Base-by-base conservation (phyloP, 2,113 vertebrate genomes). In the Etheostoma spectabile region DNA sequence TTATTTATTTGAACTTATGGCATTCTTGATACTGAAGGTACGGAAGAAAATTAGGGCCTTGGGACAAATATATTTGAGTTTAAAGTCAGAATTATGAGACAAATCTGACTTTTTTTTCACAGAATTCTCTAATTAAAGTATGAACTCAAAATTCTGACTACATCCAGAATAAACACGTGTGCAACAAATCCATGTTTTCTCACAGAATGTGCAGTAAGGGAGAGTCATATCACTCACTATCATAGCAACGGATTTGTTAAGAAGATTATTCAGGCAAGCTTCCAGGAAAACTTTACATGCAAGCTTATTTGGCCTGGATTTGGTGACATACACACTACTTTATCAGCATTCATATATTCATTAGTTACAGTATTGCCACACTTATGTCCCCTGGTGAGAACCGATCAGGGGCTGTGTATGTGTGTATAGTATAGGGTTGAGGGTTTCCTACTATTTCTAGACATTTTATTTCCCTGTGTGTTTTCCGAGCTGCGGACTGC, bases 401-500 rank as follows among this genome's bases (percentile, higher is more conserved):
- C 2, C 0, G 21, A 45, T 63, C 4, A 24, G 46, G 35, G 10
- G 16, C 53, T 45, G 45, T 12, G 51, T 15, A 42, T 11, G 38
- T 38, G 35, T 2, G 38, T 8, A 60, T 24, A 70, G 30, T 60
- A 63, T 67, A 24, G 21, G 14, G 15, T 76, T 64, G 12, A 60
- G 51, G 45, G 57, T 22, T 64, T 46, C 64, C 19, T 60, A 22
- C 48, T 13, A 64, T 15, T 86, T 56, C 38, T 42, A 11, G 10
- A 42, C 33, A 46, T 38, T 2, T 60, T 73, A 77, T 52, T 24
- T 19, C 22, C 38, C 12, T 70, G 45, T 11, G 27, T 45, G 46
- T 79, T 53, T 80, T 69, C 14, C 15, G 46, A 51, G 78, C 83
- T 70, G 66, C 52, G 65, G 59, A 79, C 85, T 84, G 77, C 84